Percentiles rank a stretch among this genome's conserved stretches.
phyloP scores from a whole-genome alignment of 1,140 invertebrate species.

The Nephotettix cincticeps region DNA sequence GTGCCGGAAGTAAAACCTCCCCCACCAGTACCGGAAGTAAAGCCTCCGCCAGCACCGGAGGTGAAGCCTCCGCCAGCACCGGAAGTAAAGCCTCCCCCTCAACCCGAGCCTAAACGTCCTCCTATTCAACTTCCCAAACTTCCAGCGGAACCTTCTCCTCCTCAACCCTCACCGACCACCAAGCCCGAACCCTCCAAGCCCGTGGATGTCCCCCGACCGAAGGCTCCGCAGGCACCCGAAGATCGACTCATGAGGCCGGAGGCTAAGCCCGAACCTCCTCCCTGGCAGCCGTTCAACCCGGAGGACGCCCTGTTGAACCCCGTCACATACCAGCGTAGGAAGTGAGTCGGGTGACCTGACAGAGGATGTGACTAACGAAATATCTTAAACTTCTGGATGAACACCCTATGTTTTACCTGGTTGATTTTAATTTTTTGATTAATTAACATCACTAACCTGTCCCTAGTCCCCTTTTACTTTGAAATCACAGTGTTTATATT shows the following conservation, averaged over 20 bases:
- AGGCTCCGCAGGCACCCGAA: background rate
- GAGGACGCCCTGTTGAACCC: background rate
- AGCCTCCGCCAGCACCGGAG: background rate
- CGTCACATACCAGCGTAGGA: background rate
- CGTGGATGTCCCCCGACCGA: background rate
- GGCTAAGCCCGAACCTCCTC: background rate
- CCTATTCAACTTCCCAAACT: background rate
- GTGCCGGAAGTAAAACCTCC: background rate
- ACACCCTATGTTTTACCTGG: too few species aligned
- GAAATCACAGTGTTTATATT: too few species aligned
- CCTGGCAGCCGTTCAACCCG: background rate
- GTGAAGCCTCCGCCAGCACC: background rate
- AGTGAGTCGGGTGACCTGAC: background rate
- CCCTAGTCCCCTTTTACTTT: too few species aligned
- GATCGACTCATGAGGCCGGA: conserved; percentile 1
- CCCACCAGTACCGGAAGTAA: background rate
- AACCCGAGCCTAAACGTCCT: background rate
- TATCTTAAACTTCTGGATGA: too few species aligned
- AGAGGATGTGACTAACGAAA: background rate
- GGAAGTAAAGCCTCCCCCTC: background rate
- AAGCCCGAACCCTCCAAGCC: background rate
- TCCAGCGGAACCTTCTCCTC: background rate
- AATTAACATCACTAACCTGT: too few species aligned
- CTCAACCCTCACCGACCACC: background rate
- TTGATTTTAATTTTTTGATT: too few species aligned